These are phyloP conservation scores for Ophonus ardosiacus DNA, from an alignment of 2,888 invertebrate genomes.

Conservation along the genomic window DNA sequence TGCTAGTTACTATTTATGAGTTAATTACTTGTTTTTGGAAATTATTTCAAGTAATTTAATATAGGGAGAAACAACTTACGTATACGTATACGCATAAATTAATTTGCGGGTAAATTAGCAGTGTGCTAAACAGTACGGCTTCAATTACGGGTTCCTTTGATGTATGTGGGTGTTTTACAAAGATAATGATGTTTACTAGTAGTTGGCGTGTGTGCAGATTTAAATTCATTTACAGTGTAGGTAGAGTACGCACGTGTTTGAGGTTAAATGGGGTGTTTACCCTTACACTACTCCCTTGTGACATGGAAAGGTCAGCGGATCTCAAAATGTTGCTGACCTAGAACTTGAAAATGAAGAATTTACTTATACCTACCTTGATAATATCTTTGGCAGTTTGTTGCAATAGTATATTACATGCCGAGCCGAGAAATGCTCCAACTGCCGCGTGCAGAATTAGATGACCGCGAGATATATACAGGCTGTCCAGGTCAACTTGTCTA, in stretches of 20 bases:
- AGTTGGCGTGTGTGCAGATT: background rate
- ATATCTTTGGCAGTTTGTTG: too few species aligned
- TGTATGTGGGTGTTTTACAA: conserved; percentile 11
- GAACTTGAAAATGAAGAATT: too few species aligned
- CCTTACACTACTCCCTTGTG: background rate
- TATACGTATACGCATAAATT: too few species aligned
- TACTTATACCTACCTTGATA: too few species aligned
- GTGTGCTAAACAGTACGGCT: background rate
- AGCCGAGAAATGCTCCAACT: too few species aligned
- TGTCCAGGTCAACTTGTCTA: too few species aligned
- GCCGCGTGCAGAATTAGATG: too few species aligned
- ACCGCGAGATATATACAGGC: too few species aligned
- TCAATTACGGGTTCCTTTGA: conserved; percentile 8
- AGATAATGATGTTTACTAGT: conserved; percentile 5
- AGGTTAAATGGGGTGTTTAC: conserved; percentile 21
- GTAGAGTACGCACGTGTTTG: conserved; percentile 11
- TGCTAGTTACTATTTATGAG: too few species aligned
- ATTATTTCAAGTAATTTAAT: background rate
- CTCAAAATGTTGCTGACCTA: background rate
- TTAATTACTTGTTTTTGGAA: background rate
- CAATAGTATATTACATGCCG: too few species aligned
- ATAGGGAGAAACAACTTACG: background rate
- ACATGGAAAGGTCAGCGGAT: background rate
- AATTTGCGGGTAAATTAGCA: background rate
- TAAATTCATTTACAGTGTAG: conserved; percentile 9